Conservation (phyloP, 1,140 invertebrate species). For the Episyrphus balteatus region DNA sequence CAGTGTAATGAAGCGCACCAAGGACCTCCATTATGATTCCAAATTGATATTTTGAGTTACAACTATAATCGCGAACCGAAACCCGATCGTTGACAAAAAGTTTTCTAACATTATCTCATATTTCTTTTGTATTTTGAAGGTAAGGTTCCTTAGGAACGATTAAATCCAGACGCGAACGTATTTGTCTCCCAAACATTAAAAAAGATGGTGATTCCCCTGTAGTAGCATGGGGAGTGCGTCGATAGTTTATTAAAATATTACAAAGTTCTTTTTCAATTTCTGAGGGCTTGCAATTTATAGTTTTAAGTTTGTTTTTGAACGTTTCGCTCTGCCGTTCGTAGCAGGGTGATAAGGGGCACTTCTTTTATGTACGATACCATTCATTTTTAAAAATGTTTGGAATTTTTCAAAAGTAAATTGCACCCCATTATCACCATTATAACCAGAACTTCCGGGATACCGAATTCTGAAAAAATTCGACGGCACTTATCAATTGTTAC, state of each 20-base stretch:
- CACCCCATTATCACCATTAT: slow-evolving; percentile 17
- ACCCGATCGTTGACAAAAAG: neutral
- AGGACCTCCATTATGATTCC: slow-evolving; percentile 6
- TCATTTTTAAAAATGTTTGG: slow-evolving; percentile 5
- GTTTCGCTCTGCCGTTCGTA: slow-evolving; percentile 7
- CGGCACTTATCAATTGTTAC: slow-evolving; percentile 3
- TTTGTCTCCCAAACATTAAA: slow-evolving; percentile 9
- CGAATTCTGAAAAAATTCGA: slow-evolving; percentile 5
- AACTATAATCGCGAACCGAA: slow-evolving; percentile 1
- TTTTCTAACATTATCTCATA: too few species aligned
- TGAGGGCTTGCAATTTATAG: too few species aligned
- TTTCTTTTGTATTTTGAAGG: slow-evolving; percentile 1
- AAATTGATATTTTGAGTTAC: slow-evolving; percentile 9
- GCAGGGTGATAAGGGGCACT: slow-evolving; percentile 6
- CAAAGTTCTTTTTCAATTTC: neutral
- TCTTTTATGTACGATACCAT: slow-evolving; percentile 5
- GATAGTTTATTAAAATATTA: slow-evolving; percentile 6
- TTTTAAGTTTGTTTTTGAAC: slow-evolving; percentile 7
- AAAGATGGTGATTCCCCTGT: slow-evolving; percentile 7
- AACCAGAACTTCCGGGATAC: slow-evolving; percentile 3
- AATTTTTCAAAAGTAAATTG: slow-evolving; percentile 6
- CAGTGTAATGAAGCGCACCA: slow-evolving; percentile 9
- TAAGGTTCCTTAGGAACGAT: slow-evolving; percentile 3
- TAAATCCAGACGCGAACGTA: slow-evolving; percentile 3
- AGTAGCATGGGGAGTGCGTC: slow-evolving; percentile 4